Evolutionary conservation across 2,113 vertebrate genomes (phyloP).

Genomic region (Sylvicapra grimmia): DNA sequence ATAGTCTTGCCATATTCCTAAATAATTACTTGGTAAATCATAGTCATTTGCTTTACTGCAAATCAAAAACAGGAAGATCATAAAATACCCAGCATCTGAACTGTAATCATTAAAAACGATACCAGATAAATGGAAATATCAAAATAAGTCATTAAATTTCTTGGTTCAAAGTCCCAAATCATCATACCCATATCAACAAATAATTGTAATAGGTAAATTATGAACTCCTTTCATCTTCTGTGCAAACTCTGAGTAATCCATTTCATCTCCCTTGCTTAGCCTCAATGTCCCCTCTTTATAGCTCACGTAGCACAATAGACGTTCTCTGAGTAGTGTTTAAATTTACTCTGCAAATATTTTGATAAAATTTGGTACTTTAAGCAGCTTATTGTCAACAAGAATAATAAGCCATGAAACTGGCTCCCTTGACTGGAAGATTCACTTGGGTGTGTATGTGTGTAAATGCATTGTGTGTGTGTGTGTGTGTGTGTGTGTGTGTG

Average conservation of each 20-base stretch:
- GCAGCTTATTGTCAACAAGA: not conserved
- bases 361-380: not conserved
- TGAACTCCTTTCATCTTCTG: not conserved
- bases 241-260: not conserved
- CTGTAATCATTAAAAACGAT: not conserved
- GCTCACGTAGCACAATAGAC: not conserved
- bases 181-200: not conserved
- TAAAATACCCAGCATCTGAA: not conserved
- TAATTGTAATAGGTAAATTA: not conserved
- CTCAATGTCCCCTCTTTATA: fast-evolving
- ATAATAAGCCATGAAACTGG: not conserved
- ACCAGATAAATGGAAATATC: not conserved
- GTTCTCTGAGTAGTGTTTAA: not conserved
- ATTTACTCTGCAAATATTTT: not conserved
- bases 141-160: not conserved
- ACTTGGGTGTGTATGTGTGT: not conserved
- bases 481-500: not conserved
- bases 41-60: not conserved
- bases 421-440: slow-evolving; percentile 37
- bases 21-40: not conserved
- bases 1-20: not conserved
- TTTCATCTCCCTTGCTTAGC: not conserved
- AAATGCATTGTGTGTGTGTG: not conserved
- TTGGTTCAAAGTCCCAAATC: not conserved
- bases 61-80: not conserved